Evolutionary conservation across 2,113 vertebrate species (phyloP).

Genomic region (Apaloderma vittatum): DNA sequence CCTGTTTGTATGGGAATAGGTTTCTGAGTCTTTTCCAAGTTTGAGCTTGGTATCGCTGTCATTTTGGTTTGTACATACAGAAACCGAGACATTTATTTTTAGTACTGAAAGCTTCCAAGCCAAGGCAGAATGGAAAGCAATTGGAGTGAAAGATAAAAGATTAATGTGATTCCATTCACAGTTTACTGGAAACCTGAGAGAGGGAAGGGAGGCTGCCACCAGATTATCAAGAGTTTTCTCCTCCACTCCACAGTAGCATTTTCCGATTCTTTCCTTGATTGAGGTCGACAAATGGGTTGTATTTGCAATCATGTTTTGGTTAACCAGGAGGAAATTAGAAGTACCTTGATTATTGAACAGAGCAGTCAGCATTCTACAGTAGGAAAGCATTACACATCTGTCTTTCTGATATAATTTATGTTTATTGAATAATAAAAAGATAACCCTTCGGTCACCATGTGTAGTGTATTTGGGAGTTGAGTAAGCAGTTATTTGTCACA

Average conservation of each 20-base stretch:
- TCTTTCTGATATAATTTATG: background rate
- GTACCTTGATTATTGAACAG: background rate
- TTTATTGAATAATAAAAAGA: background rate
- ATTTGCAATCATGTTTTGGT: background rate
- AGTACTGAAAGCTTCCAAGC: conserved; percentile 34
- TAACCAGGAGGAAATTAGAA: background rate
- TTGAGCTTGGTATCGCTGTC: background rate
- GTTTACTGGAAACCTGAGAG: background rate
- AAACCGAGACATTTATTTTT: conserved; percentile 7
- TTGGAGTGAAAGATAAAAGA: background rate
- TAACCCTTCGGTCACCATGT: background rate
- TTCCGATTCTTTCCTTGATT: background rate
- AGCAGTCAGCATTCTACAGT: background rate
- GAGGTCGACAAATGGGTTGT: background rate
- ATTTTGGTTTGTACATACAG: background rate
- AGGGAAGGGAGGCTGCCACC: background rate
- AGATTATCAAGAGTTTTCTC: background rate
- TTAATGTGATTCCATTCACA: background rate
- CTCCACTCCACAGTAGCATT: background rate
- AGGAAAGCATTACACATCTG: background rate
- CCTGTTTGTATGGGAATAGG: background rate
- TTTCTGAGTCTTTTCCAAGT: conserved; percentile 31
- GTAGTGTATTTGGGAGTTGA: conserved; percentile 9
- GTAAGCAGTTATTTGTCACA: conserved; percentile 22
- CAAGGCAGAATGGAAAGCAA: background rate